Evolutionary conservation across 2,888 invertebrate genomes (phyloP), one percentile per base, ranked within the genome.

Genomic region (Norana najaformis): DNA sequence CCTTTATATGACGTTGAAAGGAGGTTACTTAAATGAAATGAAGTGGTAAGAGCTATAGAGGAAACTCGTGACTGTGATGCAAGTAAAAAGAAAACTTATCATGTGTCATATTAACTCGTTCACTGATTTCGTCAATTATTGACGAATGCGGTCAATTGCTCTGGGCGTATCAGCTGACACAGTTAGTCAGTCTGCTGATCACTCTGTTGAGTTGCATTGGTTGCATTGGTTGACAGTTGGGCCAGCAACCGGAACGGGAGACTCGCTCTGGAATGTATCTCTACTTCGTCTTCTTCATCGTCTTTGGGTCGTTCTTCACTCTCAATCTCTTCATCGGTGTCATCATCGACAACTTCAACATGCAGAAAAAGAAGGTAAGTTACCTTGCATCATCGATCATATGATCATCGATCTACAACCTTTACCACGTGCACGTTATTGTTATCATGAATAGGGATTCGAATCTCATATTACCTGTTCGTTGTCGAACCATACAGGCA

Each of bases 361-460:
- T 98, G 96, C 99, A 99, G 96, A 99, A 99, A 96, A 99, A 99
- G 96, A 99, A 99, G 96, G 95, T 96, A 94, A 95, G 95, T 99
- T 99, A 95, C 99, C 99, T 13, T n/a, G 69, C n/a, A 69, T 69
- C 53, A 30, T 53, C 96, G 99, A 99, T 96, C 99, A 99, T 96
- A 99, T 99, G 95, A 99, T 99, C 96, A 99, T 99, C 95, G 99
- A 99, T 96, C n/a, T n/a, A n/a, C n/a, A n/a, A n/a, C n/a, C n/a
- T n/a, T n/a, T n/a, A 3, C 5, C 53, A 13, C 14, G 18, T 53
- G 30, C 53, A 23, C 30, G 23, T 13, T 53, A 53, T 53, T 4
- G 13, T 13, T 13, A 47, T 47, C 18, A 47, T 47, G 5, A 47
- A 14, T 18, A 47, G 47, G n/a, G 47, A 47, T 47, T 47, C 47